These are phyloP conservation scores for Pampus argenteus DNA, from an alignment of 2,797 vertebrate genomes.

Conservation along the genomic window DNA sequence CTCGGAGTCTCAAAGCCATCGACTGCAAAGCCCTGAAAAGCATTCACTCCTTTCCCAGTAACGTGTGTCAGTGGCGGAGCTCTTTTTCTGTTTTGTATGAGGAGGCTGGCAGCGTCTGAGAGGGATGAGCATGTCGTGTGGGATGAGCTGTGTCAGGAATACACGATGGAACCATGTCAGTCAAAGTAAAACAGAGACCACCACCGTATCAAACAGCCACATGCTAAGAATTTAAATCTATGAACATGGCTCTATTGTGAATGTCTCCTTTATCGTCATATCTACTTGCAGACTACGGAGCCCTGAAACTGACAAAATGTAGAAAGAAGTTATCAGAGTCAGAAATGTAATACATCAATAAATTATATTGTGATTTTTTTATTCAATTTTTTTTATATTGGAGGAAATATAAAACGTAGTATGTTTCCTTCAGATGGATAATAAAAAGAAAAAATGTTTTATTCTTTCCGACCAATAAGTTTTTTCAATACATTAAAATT, in stretches of 20 bases:
- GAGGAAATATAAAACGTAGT: neutral
- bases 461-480: no score
- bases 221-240: slow-evolving; percentile 54
- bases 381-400: neutral
- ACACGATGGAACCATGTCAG: slow-evolving; percentile 52
- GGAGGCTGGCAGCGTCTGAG: slow-evolving; percentile 47
- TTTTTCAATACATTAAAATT: no score
- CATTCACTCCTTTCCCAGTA: slow-evolving; percentile 33
- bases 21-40: slow-evolving; percentile 10
- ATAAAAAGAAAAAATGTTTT: no score
- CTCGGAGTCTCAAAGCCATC: slow-evolving; percentile 18
- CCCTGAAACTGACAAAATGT: neutral
- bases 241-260: slow-evolving; percentile 20
- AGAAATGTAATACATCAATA: no score
- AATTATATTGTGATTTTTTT: neutral
- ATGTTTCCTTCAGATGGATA: neutral
- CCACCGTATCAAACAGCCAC: slow-evolving; percentile 57
- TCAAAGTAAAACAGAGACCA: slow-evolving; percentile 44
- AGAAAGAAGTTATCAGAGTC: neutral
- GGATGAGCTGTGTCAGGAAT: slow-evolving; percentile 65
- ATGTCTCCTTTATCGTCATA: slow-evolving; percentile 1
- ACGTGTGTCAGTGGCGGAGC: slow-evolving; percentile 44
- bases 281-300: neutral
- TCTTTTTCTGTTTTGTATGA: slow-evolving; percentile 62
- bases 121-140: slow-evolving; percentile 69